Base-by-base conservation (phyloP, 2,888 invertebrate species). In the Biston stratarius region DNA sequence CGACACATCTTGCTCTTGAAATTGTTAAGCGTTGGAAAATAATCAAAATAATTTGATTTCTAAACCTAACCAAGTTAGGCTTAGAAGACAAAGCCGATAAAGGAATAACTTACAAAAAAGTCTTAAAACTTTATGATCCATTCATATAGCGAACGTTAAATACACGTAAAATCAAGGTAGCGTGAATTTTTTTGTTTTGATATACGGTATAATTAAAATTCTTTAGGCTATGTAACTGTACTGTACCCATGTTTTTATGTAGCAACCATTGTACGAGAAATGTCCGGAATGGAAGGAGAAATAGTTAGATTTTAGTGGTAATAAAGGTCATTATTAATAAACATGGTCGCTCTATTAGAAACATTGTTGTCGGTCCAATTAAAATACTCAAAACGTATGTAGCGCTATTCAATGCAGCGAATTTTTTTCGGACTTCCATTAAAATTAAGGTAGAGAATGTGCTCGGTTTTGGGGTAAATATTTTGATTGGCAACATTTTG, bases 111-210 rank as follows among this genome's bases (percentile, higher is more conserved):
- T 56, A 58, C 36, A 52, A 67, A 69, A 65, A 64, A 67, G 67
- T 73, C 74, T 71, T 74, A 73, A 78, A 78, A 80, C 72, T 84
- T 84, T 83, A 82, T 83, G 82, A 81, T 76, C 79, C 82, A 82
- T 80, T 77, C 78, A 80, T 75, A 74, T 75, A 74, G 64, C 53
- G 53, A 71, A 74, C 71, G 59, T 64, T 68, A 77, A 71, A 74
- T 75, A 77, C 72, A 76, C 75, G 76, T 76, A 70, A 74, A 75
- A 76, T 72, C 79, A 81, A 64, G 69, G 77, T 49, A 80, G 80
- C 82, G 82, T 86, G 82, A 83, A 85, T 78, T 79, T 77, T 83
- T 83, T 81, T 81, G 40, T 38, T 38, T 38, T 38, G 80, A 82
- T 77, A 76, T 75, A 79, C 74, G 70, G 70, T 74, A 71, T 80